Evolutionary conservation across 2,888 invertebrate genomes (phyloP), one percentile per base, ranked within the genome.

Genomic region (Penaeus monodon): DNA sequence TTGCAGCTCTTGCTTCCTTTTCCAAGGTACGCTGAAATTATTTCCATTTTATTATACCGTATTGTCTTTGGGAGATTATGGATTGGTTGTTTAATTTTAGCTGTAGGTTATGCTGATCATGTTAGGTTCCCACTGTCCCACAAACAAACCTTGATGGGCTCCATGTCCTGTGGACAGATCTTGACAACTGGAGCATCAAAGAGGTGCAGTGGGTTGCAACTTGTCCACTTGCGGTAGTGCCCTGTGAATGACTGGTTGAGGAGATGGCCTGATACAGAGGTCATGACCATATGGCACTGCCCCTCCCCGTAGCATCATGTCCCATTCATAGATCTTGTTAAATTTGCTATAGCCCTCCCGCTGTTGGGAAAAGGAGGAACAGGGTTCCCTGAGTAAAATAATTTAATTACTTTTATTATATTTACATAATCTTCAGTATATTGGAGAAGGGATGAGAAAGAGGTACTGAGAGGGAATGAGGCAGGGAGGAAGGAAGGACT

Each of bases 181-280:
- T 97, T 97, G 0, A 94, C 92, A 0, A 99, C 94, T 6, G 97
- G 97, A 2, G 98, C 98, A 92, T 97, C 96, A 93, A 99, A 99
- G 38, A 99, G 93, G 24, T 94, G 93, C 6, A 96, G 92, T 0
- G 98, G 98, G 92, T 95, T 95, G 91, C 97, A 97, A 22, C 95
- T 94, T 84, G 94, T 94, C 98, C 98, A 99, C 90, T 94, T 95
- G 91, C 95, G 95, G 92, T 96, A 97, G 0, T 94, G 92, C 2
- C 94, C 94, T 10, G 94, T 93, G 93, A 99, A 99, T 90, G 96
- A 97, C 91, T 95, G 94, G 64, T 94, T 95, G 90, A 99, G 93
- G 57, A 99, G 93, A 93, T 99, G 99, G 0, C 99, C 99, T 24
- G 98, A 98, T 0, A 99, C 99, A 1, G 99, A 99, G 0, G 99